Base-by-base conservation (phyloP, 2,113 vertebrate genomes). In the Camelus bactrianus region DNA sequence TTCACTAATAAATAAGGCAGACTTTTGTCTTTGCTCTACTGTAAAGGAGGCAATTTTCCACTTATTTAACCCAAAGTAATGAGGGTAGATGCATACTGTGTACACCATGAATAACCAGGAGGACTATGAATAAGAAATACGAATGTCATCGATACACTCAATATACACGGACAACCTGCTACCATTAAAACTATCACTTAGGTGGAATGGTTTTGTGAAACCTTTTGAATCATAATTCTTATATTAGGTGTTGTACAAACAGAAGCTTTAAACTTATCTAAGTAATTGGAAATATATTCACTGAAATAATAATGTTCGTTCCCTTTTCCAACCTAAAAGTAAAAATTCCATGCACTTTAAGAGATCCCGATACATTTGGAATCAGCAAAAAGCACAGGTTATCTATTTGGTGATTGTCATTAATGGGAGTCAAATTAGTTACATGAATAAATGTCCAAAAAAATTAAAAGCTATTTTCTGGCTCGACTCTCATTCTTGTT, bases 271-370 rank as follows among this genome's bases (percentile, higher is more conserved):
- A 69, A 56, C 65, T 72, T 89, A 11, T 58, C 35, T 56, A 7
- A 75, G 22, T 1, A 16, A 64, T 11, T 80, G 9, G 28, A 93
- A 82, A 82, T 52, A 67, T 11, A 73, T 30, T 69, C 26, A 60
- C 35, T 62, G 12, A 38, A 86, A 46, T 60, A 76, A 91, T 73
- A 50, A 28, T 64, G 28, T 35, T 35, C 75, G 69, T 73, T 75
- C 54, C 69, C 26, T 52, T 84, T 89, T 60, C 72, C 30, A 85
- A 67, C 24, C 56, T 72, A 96, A 87, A 93, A 79, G 17, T 58
- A 67, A 81, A 54, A 64, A 64, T 77, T 73, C 16, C 42, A 54
- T 69, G 24, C 32, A 67, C 91, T 79, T 88, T 73, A 77, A 79
- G 46, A 88, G 77, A 38, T 48, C 32, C 26, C 8, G 20, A 30